Conservation (phyloP, 35 echinoderm and acorn worm species). For the Apostichopus californicus region DNA sequence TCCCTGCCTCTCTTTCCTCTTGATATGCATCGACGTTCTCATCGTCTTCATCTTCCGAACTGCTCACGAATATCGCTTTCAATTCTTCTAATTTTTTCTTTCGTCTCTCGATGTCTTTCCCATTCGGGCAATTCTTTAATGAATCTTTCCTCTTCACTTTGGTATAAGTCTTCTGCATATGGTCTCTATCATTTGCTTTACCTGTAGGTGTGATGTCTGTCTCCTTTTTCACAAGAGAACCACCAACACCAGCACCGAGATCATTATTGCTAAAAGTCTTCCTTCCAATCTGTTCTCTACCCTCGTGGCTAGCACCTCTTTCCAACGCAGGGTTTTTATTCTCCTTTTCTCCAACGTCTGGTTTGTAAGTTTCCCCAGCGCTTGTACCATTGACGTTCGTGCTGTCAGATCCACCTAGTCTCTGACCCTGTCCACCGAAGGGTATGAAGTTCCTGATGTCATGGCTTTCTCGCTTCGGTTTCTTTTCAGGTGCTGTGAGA, state of each 20-base stretch:
- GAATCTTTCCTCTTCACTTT: not conserved
- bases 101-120: not conserved
- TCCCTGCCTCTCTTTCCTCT: not conserved
- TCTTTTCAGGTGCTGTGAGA: not conserved
- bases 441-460: constrained; percentile 65
- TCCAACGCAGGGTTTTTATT: not conserved
- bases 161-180: not conserved
- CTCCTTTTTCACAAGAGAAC: not conserved
- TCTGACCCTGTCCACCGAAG: constrained; percentile 50
- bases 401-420: constrained; percentile 4
- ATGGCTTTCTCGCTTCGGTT: constrained; percentile 6
- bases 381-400: not conserved
- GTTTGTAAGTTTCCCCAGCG: not conserved
- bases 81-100: constrained; percentile 48
- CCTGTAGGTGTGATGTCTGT: not conserved
- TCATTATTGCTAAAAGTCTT: not conserved
- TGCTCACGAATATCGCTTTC: constrained; percentile 66
- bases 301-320: not conserved
- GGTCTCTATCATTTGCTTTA: not conserved
- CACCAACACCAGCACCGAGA: too few species aligned
- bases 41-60: constrained; percentile 63
- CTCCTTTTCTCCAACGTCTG: not conserved
- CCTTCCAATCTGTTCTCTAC: too few species aligned
- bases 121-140: not conserved
- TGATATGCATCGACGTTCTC: not conserved